Evolutionary conservation across 23 tunicate species (phyloP).

Genomic region (Diplosoma virens): DNA sequence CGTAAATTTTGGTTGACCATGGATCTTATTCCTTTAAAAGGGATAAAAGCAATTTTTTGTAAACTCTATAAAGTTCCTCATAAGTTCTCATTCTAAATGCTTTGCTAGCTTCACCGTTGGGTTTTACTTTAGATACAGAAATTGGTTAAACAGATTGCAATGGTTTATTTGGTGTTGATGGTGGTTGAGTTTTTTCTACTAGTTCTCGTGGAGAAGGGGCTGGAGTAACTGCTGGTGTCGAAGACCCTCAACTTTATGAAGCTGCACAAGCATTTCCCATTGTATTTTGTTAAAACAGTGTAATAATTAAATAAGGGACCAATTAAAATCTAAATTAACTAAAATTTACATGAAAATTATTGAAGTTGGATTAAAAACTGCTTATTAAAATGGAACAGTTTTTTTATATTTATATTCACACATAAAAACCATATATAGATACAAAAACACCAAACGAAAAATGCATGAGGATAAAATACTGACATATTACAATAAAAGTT

Average conservation of each 20-base stretch:
- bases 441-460: no score
- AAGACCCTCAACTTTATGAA: slow-evolving; percentile 39
- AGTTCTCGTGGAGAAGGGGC: background rate
- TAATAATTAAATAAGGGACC: no score
- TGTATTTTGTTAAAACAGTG: no score
- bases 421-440: no score
- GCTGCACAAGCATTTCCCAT: slow-evolving; percentile 80
- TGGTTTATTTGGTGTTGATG: slow-evolving; percentile 8
- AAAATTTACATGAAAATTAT: no score
- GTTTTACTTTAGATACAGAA: background rate
- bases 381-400: no score
- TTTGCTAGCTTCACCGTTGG: background rate
- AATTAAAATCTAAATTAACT: no score
- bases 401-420: no score
- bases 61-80: slow-evolving; percentile 84
- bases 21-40: slow-evolving; percentile 80
- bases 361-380: no score
- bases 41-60: slow-evolving; percentile 74
- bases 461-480: no score
- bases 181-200: slow-evolving; percentile 1
- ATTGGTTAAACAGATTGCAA: background rate
- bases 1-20: slow-evolving; percentile 82
- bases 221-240: background rate
- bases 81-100: slow-evolving; percentile 61
- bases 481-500: no score